These are phyloP conservation scores for Diorhabda sublineata DNA, from an alignment of 1,140 invertebrate genomes.

Conservation along the genomic window DNA sequence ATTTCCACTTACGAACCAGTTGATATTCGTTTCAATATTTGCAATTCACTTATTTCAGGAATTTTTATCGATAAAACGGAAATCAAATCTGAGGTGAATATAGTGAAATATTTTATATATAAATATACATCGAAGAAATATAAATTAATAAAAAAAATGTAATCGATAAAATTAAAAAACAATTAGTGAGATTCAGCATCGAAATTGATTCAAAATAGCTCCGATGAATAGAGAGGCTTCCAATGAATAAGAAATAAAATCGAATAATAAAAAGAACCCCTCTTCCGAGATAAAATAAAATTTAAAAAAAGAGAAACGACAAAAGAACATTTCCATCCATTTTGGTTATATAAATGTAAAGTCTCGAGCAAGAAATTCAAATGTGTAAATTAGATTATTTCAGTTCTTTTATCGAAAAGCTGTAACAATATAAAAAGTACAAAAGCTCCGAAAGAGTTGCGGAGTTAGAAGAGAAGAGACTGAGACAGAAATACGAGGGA, in stretches of 20 bases:
- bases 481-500: background rate
- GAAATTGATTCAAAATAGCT: conserved; percentile 30
- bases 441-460: conserved; percentile 34
- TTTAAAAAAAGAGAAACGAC: conserved; percentile 30
- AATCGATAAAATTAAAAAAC: no score
- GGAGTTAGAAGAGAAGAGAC: conserved; percentile 7
- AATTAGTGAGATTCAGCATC: conserved; percentile 13
- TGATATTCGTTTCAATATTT: no score
- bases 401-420: conserved; percentile 39
- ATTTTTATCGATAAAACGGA: no score
- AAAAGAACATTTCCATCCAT: conserved; percentile 34
- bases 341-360: conserved; percentile 41
- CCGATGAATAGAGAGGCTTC: conserved; percentile 23
- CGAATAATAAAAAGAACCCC: conserved; percentile 33
- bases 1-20: no score
- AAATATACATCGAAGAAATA: no score
- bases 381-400: conserved; percentile 42
- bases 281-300: conserved; percentile 29
- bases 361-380: conserved; percentile 37
- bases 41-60: no score
- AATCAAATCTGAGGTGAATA: no score
- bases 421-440: conserved; percentile 39
- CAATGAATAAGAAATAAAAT: conserved; percentile 31
- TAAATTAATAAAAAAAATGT: no score
- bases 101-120: no score